Base-by-base conservation (phyloP, 2,113 vertebrate species). In the Sceloporus tristichus region DNA sequence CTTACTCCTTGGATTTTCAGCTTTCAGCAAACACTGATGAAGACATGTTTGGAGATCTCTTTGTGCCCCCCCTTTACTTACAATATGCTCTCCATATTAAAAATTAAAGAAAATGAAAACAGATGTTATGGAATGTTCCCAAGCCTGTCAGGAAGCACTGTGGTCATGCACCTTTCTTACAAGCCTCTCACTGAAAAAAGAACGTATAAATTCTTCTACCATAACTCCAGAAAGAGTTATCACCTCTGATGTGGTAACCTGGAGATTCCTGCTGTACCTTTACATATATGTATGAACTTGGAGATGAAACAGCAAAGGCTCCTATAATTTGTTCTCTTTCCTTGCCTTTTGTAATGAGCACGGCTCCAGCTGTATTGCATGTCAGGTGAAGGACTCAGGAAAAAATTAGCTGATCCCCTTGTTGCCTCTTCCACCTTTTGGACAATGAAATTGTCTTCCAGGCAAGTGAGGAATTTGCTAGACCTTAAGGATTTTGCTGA, bases 81-180 rank as follows among this genome's bases (percentile, higher is more conserved):
- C 1, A 23, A 56, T 73, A 74, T 54, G 21, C 19, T 19, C 73
- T 16, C 29, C 16, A 5, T 9, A 23, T 74, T 54, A 73, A 5
- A 34, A 56, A 71, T 71, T 4, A 82, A 82, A 82, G 23, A 29
- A 71, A 71, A 71, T 84, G 70, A 84, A 84, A 74, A 25, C 70
- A 38, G 29, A 84, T 84, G 62, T 68, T 59, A 42, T 27, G 25
- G 23, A 68, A 40, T 65, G 65, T 70, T 14, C 48, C 56, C 68
- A 56, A 18, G 42, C 9, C 82, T 73, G 68, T 54, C 48, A 54
- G 48, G 19, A 84, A 23, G 29, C 23, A 18, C 18, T 56, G 27
- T 73, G 68, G 21, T 66, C 38, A 68, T 42, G 16, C 27, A n/a
- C 66, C 6, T 82, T 29, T 25, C 38, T 73, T 73, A 73, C 23